A percentile compares a stretch with the other conserved stretches of the same genome.
phyloP scores from a whole-genome alignment of 2,113 vertebrate genomes.

The Podarcis muralis region DNA sequence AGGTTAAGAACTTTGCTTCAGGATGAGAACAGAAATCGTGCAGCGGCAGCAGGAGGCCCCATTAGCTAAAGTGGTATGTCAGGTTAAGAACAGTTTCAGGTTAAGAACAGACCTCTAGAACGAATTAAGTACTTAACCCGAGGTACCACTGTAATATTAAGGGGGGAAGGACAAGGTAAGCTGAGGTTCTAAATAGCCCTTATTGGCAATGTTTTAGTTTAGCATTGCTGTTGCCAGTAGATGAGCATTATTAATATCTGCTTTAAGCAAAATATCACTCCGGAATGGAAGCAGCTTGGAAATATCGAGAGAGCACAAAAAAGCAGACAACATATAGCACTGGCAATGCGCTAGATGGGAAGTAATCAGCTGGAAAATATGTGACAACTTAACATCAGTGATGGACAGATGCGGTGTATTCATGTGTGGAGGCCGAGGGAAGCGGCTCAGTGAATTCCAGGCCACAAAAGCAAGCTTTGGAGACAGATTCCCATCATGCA shows the following conservation, averaged over 20 bases:
- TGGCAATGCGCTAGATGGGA: slow-evolving; percentile 41
- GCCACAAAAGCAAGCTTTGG: slow-evolving; percentile 29
- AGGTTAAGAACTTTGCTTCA: too few relatives aligned
- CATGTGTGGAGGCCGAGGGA: slow-evolving; percentile 18
- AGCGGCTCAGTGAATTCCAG: slow-evolving; percentile 52
- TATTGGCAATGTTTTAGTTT: slow-evolving; percentile 33
- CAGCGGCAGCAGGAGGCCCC: too few relatives aligned
- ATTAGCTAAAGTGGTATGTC: too few relatives aligned
- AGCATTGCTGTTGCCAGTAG: slow-evolving; percentile 14
- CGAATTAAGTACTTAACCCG: too few relatives aligned
- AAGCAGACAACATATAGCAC: slow-evolving; percentile 42
- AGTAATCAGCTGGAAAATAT: slow-evolving; percentile 59
- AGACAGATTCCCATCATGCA: slow-evolving; percentile 28
- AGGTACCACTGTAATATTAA: slow-evolving; percentile 5
- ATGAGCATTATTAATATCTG: slow-evolving; percentile 1
- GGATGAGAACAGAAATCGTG: too few relatives aligned
- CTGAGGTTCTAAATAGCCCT: slow-evolving; percentile 43
- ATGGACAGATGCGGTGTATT: slow-evolving; percentile 53
- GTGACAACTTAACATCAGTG: slow-evolving; percentile 49
- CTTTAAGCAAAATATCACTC: slow-evolving; percentile 33
- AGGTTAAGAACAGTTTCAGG: too few relatives aligned
- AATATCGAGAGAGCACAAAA: slow-evolving; percentile 48
- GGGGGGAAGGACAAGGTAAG: slow-evolving; percentile 25
- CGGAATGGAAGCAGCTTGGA: slow-evolving; percentile 39
- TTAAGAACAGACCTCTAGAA: too few relatives aligned